A percentile compares a stretch with the other conserved stretches of the same genome.
These are phyloP conservation scores for Mystacides longicornis DNA, from an alignment of 2,888 invertebrate species.

Conservation along the genomic window DNA sequence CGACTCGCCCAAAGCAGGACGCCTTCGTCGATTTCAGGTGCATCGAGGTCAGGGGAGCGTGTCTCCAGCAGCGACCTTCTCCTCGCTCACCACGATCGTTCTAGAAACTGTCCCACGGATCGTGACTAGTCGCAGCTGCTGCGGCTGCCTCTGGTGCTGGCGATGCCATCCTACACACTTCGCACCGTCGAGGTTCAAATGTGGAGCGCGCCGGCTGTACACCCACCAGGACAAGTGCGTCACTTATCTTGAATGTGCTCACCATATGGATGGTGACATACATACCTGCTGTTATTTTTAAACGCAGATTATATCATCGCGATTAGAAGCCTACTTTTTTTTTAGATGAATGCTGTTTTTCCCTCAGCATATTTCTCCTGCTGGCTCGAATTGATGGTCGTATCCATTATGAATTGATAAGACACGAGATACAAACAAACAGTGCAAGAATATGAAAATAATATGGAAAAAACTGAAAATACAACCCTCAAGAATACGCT, in stretches of 20 bases:
- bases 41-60: background rate
- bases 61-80: background rate
- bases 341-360: too few relatives aligned
- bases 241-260: background rate
- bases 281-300: too few relatives aligned
- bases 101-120: background rate
- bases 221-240: background rate
- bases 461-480: too few relatives aligned
- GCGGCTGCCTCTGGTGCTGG: background rate
- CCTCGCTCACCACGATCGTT: background rate
- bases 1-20: background rate
- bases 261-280: constrained; percentile 1
- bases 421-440: too few relatives aligned
- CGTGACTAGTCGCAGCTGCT: constrained; percentile 1
- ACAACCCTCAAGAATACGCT: too few relatives aligned
- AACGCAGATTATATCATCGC: too few relatives aligned
- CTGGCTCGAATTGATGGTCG: too few relatives aligned
- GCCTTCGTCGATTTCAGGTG: background rate
- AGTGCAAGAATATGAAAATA: too few relatives aligned
- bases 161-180: background rate
- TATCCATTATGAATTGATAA: too few relatives aligned
- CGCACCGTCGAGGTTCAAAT: background rate
- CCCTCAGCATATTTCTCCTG: too few relatives aligned
- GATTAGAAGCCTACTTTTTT: too few relatives aligned
- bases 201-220: background rate